Conservation (phyloP, 1,140 invertebrate species). For the Acyrthosiphon pisum region DNA sequence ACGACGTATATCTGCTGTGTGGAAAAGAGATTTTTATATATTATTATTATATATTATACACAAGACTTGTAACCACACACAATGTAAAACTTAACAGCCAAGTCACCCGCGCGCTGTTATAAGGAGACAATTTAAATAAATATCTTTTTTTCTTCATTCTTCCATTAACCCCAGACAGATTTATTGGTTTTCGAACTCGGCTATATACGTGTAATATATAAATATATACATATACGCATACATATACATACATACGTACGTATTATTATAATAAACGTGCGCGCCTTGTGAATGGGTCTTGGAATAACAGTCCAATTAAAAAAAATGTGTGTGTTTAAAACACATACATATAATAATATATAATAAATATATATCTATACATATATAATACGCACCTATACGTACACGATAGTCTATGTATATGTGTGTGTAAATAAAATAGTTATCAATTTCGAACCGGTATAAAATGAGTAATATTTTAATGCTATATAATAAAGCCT, state of each 20-base stretch:
- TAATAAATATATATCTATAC: not conserved
- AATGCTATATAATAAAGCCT: slow-evolving; percentile 52
- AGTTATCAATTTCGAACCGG: slow-evolving; percentile 54
- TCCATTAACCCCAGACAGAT: slow-evolving; percentile 57
- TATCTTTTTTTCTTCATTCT: slow-evolving; percentile 46
- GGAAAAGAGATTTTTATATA: slow-evolving; percentile 30
- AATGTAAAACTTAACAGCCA: slow-evolving; percentile 55
- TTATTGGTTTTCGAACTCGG: slow-evolving; percentile 54
- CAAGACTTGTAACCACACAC: slow-evolving; percentile 40
- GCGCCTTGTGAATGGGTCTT: slow-evolving; percentile 52
- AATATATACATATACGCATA: not conserved
- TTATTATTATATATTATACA: slow-evolving; percentile 25
- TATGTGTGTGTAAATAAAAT: slow-evolving; percentile 36
- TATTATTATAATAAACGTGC: slow-evolving; percentile 57
- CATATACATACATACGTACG: not conserved
- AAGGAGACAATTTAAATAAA: slow-evolving; percentile 55
- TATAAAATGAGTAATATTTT: slow-evolving; percentile 55
- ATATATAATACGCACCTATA: not conserved
- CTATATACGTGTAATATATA: slow-evolving; percentile 23
- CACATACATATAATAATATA: slow-evolving; percentile 20
- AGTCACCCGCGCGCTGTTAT: slow-evolving; percentile 33
- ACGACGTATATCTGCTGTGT: not conserved
- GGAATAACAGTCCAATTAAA: slow-evolving; percentile 55
- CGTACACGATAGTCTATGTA: not conserved
- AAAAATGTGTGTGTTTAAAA: slow-evolving; percentile 31